Evolutionary conservation across 1,140 invertebrate genomes (phyloP), one percentile per base, ranked within the genome.

Genomic region (Tetraneura akinire): DNA sequence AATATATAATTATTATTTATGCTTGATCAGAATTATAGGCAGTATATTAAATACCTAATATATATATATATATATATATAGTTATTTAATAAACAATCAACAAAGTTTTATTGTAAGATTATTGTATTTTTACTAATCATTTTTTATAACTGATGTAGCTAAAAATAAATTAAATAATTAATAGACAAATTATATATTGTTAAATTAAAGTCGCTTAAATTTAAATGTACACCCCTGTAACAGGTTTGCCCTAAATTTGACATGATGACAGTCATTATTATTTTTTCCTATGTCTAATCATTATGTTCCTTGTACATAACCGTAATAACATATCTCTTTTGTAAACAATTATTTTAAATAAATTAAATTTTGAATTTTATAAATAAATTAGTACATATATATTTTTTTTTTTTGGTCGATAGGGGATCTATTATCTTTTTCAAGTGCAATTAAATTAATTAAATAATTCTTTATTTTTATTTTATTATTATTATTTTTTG

Each of bases 231-330:
- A 71, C 18, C 47, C 32, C 62, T 23, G 13, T 51, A 11, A 71
- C 23, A 51, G 29, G 16, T 23, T 51, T 29, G 16, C 23, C 45
- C 47, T 29, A 68, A 29, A 51, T 71, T 71, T 71, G 10, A 71
- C 45, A 51, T 51, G 9, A 51, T 29, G 68, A 66, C 37, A 11
- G 23, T 51, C 45, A 71, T 71, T 51, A 29, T 71, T 18, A 29
- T 49, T 71, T 51, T 71, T 51, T 71, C 68, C 68, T 71, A 29
- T 71, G 37, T 47, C 21, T 78, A 47, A 60, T 45, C 10, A 37
- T 37, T 37, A 60, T 78, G 74, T 78, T 78, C 74, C 74, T 78
- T 78, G 74, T 78, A 78, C n/a, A 78, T 78, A 62, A 26, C 55
- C 14, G 74, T 62, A 42, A 60, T 26, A 42, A 78, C 74, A 78